These are phyloP conservation scores for Musca domestica DNA, from an alignment of 1,140 invertebrate genomes.

Conservation along the genomic window DNA sequence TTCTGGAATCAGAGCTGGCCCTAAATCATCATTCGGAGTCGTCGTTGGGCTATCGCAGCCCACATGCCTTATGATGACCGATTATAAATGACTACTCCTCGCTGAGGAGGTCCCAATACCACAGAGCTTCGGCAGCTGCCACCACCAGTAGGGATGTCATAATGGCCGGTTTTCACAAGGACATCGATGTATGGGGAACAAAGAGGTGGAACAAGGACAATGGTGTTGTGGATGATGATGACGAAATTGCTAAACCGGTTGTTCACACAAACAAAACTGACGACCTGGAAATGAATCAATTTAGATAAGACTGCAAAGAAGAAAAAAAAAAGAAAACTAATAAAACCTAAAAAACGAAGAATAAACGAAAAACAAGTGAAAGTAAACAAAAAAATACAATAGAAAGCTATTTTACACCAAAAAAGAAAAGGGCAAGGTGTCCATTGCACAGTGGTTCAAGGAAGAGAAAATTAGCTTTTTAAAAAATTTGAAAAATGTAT, in stretches of 20 bases:
- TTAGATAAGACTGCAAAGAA: constrained; percentile 16
- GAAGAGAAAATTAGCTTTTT: no score
- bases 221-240: no score
- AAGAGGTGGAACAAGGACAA: no score
- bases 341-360: background rate
- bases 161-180: no score
- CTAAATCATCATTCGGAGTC: constrained; percentile 5
- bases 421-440: no score
- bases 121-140: no score
- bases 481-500: no score
- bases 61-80: constrained; percentile 23
- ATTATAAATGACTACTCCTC: background rate
- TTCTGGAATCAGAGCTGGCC: constrained; percentile 19
- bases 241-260: no score
- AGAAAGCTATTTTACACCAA: no score
- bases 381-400: background rate
- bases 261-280: background rate
- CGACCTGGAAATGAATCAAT: constrained; percentile 11
- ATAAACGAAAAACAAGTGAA: background rate
- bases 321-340: constrained; percentile 7
- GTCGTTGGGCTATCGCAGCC: background rate
- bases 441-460: no score
- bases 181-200: no score
- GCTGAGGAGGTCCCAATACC: background rate
- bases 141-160: no score